Evolutionary conservation across 1,140 invertebrate genomes (phyloP).

Genomic region (Heliconius congener): DNA sequence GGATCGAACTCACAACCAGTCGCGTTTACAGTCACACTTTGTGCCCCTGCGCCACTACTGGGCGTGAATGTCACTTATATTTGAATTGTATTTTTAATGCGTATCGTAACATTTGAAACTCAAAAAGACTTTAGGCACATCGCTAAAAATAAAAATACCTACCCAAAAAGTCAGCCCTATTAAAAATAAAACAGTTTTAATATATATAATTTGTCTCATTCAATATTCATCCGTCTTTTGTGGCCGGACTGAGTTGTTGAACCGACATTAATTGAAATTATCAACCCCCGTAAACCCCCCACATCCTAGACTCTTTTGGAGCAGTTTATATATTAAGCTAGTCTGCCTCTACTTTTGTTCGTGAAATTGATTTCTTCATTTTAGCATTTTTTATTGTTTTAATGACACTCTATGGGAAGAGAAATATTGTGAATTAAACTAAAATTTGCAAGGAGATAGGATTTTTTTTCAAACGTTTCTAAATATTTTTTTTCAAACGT

Average conservation of each 20-base stretch:
- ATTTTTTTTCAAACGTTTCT: too few species aligned
- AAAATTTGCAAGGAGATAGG: too few species aligned
- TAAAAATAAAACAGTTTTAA: neutral
- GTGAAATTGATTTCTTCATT: neutral
- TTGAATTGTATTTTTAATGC: neutral
- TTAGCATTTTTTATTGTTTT: too few species aligned
- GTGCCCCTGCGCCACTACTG: too few species aligned
- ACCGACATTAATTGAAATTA: conserved; percentile 8
- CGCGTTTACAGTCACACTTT: too few species aligned
- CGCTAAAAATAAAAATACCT: neutral
- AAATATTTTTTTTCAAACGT: too few species aligned
- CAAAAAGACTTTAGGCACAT: neutral
- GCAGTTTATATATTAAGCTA: conserved; percentile 1
- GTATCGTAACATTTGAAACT: neutral
- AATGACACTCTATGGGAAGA: too few species aligned
- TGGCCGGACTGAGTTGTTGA: neutral
- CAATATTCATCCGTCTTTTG: neutral
- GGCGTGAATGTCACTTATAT: too few species aligned
- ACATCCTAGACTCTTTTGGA: neutral
- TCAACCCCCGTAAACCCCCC: neutral
- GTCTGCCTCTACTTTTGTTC: neutral
- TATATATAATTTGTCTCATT: neutral
- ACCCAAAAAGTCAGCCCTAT: neutral
- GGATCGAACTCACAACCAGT: too few species aligned
- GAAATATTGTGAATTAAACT: too few species aligned